Evolutionary conservation across 2,888 invertebrate genomes (phyloP), one percentile per base, ranked within the genome.

Genomic region (Coleophora deauratella): DNA sequence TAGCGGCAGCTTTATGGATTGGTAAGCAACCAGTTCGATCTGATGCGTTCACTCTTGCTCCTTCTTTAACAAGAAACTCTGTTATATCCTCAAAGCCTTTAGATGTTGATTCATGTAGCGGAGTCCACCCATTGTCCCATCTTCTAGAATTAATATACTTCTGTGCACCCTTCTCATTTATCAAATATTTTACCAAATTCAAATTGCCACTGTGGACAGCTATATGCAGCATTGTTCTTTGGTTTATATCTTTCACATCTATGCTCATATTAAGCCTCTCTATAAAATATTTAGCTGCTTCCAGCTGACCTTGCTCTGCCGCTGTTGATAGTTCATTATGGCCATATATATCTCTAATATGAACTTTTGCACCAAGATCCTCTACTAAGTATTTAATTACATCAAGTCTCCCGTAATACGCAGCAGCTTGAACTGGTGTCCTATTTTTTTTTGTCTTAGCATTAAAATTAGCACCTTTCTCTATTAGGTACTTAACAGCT

Each of bases 131-230:
- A 15, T 38, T 41, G 21, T 38, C 38, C 2, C 1, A 31, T 34
- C 43, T 37, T n/a, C 34, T 37, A 4, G 27, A 30, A 35, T 40
- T 44, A 9, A 44, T 33, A 35, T 35, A 41, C 30, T 33, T 11
- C 15, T 38, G 33, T 8, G 37, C 21, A 2, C 10, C 38, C 15
- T 38, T 30, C 15, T 7, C 15, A 21, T 21, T 4, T 12, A 41
- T 3, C 3, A 44, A 12, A 36, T 44, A 44, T 15, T 44, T 32
- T 2, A 44, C 13, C 9, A 44, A 12, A 1, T 44, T 28, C 3
- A 40, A 27, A 27, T 33, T 33, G 3, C 44, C 38, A 12, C 44
- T 41, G 13, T 41, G 35, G n/a, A 37, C 44, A 10, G 44, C 44
- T 15, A 36, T 4, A 21, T 44, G 41, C 8, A 41, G 27, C 6